Conservation (phyloP, 2,888 invertebrate species). For the Drosophila yooni region DNA sequence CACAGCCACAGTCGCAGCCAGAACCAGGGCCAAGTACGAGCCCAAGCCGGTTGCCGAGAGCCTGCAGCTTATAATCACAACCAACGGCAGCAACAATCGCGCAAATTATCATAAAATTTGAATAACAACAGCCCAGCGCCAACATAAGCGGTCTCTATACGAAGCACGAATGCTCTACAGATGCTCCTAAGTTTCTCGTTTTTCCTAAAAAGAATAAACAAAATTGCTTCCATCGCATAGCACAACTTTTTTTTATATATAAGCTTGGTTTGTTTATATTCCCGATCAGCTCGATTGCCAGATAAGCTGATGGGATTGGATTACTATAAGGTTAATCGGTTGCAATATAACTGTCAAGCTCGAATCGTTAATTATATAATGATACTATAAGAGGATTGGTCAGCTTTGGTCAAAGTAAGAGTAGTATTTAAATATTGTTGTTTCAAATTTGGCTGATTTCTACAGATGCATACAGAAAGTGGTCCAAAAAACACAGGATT, state of each 20-base stretch:
- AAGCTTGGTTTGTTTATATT: neutral
- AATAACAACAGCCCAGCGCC: conserved; percentile 55
- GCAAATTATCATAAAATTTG: conserved; percentile 68
- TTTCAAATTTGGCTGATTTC: neutral
- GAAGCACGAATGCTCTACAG: conserved; percentile 7
- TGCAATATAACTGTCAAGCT: no score
- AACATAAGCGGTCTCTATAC: conserved; percentile 2
- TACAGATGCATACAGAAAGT: neutral
- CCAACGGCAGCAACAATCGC: conserved; percentile 58
- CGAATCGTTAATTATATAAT: neutral
- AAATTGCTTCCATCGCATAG: neutral
- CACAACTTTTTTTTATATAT: neutral
- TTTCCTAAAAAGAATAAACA: neutral
- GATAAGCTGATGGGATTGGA: neutral
- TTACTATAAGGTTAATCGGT: neutral
- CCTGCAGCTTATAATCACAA: conserved; percentile 52
- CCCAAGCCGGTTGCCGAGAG: conserved; percentile 4
- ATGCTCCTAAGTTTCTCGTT: neutral
- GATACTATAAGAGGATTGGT: neutral
- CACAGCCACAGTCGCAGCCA: neutral
- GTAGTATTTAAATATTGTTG: neutral
- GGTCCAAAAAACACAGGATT: neutral
- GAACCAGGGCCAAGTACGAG: conserved; percentile 1
- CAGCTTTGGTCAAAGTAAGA: neutral
- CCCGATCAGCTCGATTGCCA: neutral